Percentiles rank a stretch among this genome's conserved stretches.
Conservation (phyloP, 2,888 invertebrate species). For the Halictus quadricinctus region DNA sequence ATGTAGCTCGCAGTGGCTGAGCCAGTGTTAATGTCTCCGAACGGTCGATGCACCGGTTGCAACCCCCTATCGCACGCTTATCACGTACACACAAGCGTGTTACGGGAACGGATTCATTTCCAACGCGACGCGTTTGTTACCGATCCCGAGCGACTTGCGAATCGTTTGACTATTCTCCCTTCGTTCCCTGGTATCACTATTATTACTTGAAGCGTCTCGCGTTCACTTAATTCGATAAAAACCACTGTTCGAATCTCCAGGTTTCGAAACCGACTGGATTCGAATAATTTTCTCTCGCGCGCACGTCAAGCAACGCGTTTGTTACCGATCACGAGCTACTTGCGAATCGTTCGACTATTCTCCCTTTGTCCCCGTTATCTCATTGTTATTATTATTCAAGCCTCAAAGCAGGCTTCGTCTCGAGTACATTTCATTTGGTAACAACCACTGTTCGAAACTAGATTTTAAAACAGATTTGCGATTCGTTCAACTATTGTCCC, state of each 20-base stretch:
- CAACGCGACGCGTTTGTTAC: not conserved
- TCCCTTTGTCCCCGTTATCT: too few species aligned
- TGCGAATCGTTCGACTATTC: too few species aligned
- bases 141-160: constrained; percentile 2
- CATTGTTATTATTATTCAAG: too few species aligned
- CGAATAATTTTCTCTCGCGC: not conserved
- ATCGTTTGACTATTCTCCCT: not conserved
- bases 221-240: not conserved
- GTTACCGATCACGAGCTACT: too few species aligned
- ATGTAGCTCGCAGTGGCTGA: constrained; percentile 36
- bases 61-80: constrained; percentile 3
- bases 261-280: not conserved
- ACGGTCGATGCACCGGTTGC: constrained; percentile 23
- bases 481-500: too few species aligned
- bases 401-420: too few species aligned
- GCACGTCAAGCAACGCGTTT: too few species aligned
- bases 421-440: too few species aligned
- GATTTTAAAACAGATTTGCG: too few species aligned
- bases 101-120: not conserved
- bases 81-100: constrained; percentile 5
- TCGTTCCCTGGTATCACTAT: not conserved
- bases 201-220: not conserved
- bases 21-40: constrained; percentile 49
- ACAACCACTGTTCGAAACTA: too few species aligned
- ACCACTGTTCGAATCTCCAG: not conserved